Evolutionary conservation across 1,140 invertebrate species (phyloP).

Genomic region (Bombus pyrosoma): DNA sequence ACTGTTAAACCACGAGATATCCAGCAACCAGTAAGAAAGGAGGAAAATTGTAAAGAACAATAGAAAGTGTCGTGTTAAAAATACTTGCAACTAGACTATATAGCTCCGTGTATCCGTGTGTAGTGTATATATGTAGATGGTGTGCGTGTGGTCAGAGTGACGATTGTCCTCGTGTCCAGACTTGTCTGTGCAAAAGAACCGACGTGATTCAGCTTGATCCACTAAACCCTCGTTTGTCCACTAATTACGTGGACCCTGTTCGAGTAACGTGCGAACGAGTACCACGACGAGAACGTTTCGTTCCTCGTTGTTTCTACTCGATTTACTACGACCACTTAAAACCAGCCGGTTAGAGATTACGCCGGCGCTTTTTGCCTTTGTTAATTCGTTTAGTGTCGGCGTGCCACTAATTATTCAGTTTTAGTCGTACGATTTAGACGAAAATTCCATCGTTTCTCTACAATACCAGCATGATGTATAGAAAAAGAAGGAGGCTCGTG

Average conservation of each 20-base stretch:
- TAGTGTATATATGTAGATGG: neutral
- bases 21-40: too few relatives aligned
- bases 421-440: conserved; percentile 46
- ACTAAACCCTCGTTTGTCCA: conserved; percentile 30
- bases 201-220: neutral
- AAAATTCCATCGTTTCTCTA: neutral
- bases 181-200: neutral
- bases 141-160: neutral
- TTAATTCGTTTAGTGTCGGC: conserved; percentile 46
- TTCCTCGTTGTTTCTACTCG: conserved; percentile 30
- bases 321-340: conserved; percentile 21
- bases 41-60: neutral
- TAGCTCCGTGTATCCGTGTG: neutral
- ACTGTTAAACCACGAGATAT: too few relatives aligned
- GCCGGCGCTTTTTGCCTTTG: conserved; percentile 21
- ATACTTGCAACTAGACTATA: conserved; percentile 20
- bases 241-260: conserved; percentile 23
- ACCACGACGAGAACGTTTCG: neutral
- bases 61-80: neutral
- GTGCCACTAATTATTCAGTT: conserved; percentile 38
- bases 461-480: neutral
- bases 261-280: conserved; percentile 24
- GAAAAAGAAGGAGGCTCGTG: neutral
- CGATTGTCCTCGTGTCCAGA: conserved; percentile 4
- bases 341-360: conserved; percentile 12